Evolutionary conservation across 2,797 vertebrate genomes (phyloP).

Genomic region (Bradypus variegatus): DNA sequence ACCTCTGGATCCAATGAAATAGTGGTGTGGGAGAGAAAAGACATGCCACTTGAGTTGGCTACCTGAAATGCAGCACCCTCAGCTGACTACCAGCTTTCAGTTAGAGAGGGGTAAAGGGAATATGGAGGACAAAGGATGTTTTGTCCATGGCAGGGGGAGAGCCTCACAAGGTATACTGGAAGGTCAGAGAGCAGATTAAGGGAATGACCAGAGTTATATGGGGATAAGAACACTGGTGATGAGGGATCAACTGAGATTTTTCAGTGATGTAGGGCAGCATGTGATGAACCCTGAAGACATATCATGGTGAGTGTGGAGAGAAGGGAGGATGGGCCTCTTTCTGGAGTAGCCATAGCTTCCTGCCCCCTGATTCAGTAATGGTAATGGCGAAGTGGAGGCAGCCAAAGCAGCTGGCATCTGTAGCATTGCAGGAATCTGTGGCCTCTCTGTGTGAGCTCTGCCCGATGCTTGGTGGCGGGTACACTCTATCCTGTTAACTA

Average conservation of each 20-base stretch:
- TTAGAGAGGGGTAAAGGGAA: background rate
- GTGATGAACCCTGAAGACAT: background rate
- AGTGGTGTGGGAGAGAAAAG: background rate
- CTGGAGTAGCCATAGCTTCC: background rate
- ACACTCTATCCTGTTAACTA: background rate
- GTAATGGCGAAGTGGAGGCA: background rate
- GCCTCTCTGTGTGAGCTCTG: background rate
- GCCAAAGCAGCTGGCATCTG: background rate
- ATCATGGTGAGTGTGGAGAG: background rate
- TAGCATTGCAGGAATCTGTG: background rate
- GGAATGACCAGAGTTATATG: background rate
- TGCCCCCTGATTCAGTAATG: background rate
- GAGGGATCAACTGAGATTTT: background rate
- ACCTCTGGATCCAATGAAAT: background rate
- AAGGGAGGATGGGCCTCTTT: background rate
- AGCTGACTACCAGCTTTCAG: background rate
- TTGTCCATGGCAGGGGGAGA: background rate
- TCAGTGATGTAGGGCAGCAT: background rate
- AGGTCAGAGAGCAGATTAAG: background rate
- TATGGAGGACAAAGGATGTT: background rate
- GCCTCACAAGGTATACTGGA: background rate
- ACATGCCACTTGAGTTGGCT: background rate
- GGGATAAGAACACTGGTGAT: background rate
- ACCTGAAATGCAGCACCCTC: background rate
- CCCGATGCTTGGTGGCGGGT: background rate